Conservation (phyloP, 1,140 invertebrate genomes). For the Eumeta japonica region DNA sequence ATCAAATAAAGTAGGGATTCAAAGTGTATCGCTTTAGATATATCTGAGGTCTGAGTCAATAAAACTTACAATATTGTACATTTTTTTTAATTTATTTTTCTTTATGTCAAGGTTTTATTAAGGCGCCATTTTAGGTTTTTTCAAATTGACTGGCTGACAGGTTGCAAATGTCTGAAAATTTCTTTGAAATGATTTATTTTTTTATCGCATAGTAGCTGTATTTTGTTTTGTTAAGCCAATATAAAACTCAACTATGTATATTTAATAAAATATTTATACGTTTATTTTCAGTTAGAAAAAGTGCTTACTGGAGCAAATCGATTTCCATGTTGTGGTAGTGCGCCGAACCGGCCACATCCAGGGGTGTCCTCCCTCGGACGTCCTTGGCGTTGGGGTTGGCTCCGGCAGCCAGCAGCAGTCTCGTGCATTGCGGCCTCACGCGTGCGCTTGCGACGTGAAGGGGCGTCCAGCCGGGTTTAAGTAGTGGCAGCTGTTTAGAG, state of each 20-base stretch:
- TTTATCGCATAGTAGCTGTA: no score
- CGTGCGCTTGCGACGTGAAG: conserved; percentile 52
- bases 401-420: conserved; percentile 43
- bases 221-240: no score
- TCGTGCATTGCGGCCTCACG: conserved; percentile 36
- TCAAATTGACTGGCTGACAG: no score
- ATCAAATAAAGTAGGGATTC: not conserved
- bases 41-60: no score
- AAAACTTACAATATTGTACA: not conserved
- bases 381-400: conserved; percentile 46
- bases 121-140: no score
- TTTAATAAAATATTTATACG: no score
- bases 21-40: not conserved
- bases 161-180: no score
- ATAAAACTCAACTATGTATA: no score
- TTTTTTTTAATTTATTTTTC: not conserved
- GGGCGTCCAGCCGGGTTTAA: conserved; percentile 43
- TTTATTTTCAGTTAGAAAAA: no score
- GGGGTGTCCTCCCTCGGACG: conserved; percentile 39
- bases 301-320: conserved; percentile 23
- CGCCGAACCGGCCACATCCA: conserved; percentile 52
- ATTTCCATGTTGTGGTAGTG: conserved; percentile 27
- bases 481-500: conserved; percentile 38
- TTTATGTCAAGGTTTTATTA: not conserved
- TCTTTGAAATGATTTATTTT: no score